phyloP scores from a whole-genome alignment of 2,113 vertebrate genomes.

The Sander lucioperca region DNA sequence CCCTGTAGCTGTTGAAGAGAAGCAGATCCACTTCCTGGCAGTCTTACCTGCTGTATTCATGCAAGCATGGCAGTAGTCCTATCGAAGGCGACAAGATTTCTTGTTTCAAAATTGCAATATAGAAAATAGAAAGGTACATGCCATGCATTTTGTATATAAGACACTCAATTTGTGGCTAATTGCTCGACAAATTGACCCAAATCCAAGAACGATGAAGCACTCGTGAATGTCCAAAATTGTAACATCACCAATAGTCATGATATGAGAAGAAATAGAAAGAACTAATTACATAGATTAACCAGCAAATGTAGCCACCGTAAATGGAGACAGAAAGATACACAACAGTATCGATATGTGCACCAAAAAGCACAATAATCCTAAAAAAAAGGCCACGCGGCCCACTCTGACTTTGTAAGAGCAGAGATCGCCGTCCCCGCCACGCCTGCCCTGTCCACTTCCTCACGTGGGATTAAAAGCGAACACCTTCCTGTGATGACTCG shows the following conservation, averaged over 20 bases:
- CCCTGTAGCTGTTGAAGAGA: neutral
- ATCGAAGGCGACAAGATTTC: neutral
- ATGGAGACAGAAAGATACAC: neutral
- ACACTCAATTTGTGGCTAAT: neutral
- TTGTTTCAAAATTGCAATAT: neutral
- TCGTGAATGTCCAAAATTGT: neutral
- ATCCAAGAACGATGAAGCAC: neutral
- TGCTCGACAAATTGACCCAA: neutral
- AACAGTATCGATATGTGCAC: neutral
- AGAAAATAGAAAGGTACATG: neutral
- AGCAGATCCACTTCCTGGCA: neutral
- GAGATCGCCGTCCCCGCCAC: conserved; percentile 16
- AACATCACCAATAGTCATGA: neutral
- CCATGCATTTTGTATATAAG: neutral
- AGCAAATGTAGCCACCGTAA: neutral
- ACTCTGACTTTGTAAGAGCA: neutral
- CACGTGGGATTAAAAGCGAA: conserved; percentile 50
- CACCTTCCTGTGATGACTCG: conserved; percentile 59
- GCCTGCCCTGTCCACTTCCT: conserved; percentile 41
- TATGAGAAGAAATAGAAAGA: too few relatives aligned
- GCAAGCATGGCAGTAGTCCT: neutral
- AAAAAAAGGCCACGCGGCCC: neutral
- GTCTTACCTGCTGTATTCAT: neutral
- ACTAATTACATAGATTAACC: neutral
- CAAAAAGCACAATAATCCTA: neutral